Conservation (phyloP, 2,113 vertebrate genomes). For the Chloropsis cyanopogon region DNA sequence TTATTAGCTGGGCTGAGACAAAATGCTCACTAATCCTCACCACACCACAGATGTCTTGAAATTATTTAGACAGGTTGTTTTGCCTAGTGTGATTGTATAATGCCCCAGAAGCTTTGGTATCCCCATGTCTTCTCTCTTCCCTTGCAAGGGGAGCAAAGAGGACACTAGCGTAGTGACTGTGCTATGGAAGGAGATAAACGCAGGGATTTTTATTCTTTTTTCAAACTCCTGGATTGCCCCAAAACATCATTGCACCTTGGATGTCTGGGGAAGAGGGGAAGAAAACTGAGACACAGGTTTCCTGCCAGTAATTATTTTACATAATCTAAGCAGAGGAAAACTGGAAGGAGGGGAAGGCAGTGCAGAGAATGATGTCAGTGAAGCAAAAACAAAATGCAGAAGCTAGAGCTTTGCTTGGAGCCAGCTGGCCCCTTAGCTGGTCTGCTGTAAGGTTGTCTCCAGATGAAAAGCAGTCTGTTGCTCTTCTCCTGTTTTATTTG, state of each 20-base stretch:
- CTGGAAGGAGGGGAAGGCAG: neutral
- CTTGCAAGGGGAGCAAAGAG: rapidly evolving
- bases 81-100: neutral
- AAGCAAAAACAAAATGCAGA: neutral
- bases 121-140: neutral
- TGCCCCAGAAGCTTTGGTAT: neutral
- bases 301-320: neutral
- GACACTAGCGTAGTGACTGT: rapidly evolving
- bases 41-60: neutral
- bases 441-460: neutral
- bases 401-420: neutral
- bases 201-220: neutral
- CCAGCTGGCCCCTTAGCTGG: neutral
- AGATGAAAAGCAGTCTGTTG: neutral
- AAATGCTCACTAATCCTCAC: neutral
- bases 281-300: neutral
- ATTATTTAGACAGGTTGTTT: neutral
- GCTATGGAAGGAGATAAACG: neutral
- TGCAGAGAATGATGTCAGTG: neutral
- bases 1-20: neutral
- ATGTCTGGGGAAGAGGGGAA: neutral
- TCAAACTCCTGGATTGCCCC: neutral
- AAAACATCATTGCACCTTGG: neutral
- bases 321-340: neutral
- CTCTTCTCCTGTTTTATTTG: neutral